Base-by-base conservation (phyloP, 2,797 vertebrate genomes). In the Diceros bicornis region DNA sequence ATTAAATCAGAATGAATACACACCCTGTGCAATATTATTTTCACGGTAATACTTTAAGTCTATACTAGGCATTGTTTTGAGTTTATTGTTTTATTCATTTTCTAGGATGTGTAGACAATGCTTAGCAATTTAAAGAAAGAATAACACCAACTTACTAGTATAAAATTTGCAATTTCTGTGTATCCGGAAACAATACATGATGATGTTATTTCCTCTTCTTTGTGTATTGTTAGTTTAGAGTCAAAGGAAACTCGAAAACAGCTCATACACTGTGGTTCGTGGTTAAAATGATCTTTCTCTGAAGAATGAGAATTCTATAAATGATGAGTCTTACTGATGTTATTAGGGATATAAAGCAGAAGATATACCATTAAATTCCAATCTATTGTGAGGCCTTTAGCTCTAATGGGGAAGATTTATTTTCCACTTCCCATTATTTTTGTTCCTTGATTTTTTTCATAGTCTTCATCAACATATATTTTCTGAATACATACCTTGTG, bases 61-160 rank as follows among this genome's bases (percentile, higher is more conserved):
- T 86, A 9, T 72, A 41, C 62, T 93, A 55, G 37, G 11, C 23
- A 95, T 94, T 97, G 37, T 77, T 93, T 97, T 89, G 50, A 69
- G 27, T 71, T 94, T 77, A 72, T 62, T 90, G 23, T 75, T 90
- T 97, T 71, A 90, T 81, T 92, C 55, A 64, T 90, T 96, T 81
- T 88, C 44, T 87, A 85, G 18, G 25, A 41, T 92, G 82, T 4
- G 25, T 86, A 47, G 17, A 68, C 32, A 96, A 52, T 85, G 18
- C 9, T 94, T 87, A 93, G 21, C n/a, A 96, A 89, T 89, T 93
- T 89, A 66, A 95, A 55, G 21, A 90, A 5, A 89, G 18, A 96
- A 95, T 61, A 4, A 83, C 1, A 66, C 1, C 20, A 94, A 27
- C 96, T 88, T 89, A 25, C 50, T 86, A 74, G 21, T 61, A 59